Percentiles rank a stretch among this genome's conserved stretches.
Conservation (phyloP, 1,140 invertebrate genomes). For the Cydia pomonella region DNA sequence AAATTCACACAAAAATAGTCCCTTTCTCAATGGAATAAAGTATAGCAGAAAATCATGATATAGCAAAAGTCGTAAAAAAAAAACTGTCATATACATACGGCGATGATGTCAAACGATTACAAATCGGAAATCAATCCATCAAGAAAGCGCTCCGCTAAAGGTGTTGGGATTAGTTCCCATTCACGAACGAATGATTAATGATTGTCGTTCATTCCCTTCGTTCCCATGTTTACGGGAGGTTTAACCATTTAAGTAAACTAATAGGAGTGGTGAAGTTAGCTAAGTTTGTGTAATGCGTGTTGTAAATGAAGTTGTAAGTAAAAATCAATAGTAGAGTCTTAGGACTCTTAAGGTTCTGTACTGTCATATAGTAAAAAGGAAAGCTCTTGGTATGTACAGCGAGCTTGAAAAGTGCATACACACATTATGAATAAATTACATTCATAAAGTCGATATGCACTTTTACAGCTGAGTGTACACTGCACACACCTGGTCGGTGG, state of each 20-base stretch:
- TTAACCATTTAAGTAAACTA: neutral
- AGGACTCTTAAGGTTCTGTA: too few relatives aligned
- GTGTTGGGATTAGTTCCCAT: slow-evolving; percentile 16
- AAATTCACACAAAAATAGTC: neutral
- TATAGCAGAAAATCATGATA: neutral
- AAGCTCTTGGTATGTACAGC: too few relatives aligned
- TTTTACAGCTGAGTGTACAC: too few relatives aligned
- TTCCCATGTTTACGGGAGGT: slow-evolving; percentile 19
- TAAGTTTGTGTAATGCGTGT: neutral
- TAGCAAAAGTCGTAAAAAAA: neutral
- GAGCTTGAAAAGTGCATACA: too few relatives aligned
- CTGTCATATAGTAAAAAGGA: too few relatives aligned
- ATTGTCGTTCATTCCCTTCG: neutral
- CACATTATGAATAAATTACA: too few relatives aligned
- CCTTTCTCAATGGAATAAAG: neutral
- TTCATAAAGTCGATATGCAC: too few relatives aligned
- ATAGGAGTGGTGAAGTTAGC: neutral
- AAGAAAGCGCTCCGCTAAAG: slow-evolving; percentile 17
- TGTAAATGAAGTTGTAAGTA: neutral
- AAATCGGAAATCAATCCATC: slow-evolving; percentile 29
- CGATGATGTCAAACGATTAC: neutral
- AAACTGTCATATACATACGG: neutral
- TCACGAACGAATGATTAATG: slow-evolving; percentile 27
- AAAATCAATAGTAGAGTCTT: neutral
- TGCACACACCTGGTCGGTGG: too few relatives aligned